phyloP scores from a whole-genome alignment of 2,797 vertebrate species.

The Bovichtus diacanthus region DNA sequence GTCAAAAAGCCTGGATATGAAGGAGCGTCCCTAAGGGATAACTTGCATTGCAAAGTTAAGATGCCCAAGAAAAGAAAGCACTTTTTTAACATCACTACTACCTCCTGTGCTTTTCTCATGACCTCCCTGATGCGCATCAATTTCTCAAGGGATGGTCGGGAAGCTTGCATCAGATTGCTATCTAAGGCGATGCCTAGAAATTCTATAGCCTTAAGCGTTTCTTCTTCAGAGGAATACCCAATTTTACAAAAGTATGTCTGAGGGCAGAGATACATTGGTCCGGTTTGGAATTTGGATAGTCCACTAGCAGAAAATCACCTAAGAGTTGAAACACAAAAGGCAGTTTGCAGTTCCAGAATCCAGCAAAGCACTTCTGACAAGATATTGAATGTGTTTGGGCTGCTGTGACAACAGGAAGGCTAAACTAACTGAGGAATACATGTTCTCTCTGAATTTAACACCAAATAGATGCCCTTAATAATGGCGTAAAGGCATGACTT shows the following conservation, averaged over 20 bases:
- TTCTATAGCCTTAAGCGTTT: not conserved
- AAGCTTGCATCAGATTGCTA: not conserved
- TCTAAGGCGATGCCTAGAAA: not conserved
- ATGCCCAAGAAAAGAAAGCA: too few species aligned
- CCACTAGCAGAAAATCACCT: not conserved
- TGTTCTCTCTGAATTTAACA: too few species aligned
- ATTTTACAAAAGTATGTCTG: not conserved
- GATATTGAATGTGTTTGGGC: too few species aligned
- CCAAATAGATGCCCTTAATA: too few species aligned
- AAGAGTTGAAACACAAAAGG: not conserved
- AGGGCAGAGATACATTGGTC: not conserved
- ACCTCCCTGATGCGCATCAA: not conserved
- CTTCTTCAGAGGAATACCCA: conserved; percentile 1
- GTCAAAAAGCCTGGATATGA: too few species aligned
- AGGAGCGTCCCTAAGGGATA: too few species aligned
- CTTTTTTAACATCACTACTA: not conserved
- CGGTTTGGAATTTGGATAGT: not conserved
- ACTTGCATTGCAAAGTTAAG: too few species aligned
- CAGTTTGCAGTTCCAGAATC: too few species aligned
- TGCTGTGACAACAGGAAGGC: too few species aligned
- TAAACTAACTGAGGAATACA: too few species aligned
- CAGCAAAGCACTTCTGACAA: too few species aligned
- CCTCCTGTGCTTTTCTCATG: too few species aligned
- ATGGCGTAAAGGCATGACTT: not conserved
- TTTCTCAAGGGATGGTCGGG: conserved; percentile 1